A percentile compares a stretch with the other conserved stretches of the same genome.
These are phyloP conservation scores for Mormyrops attenuatus DNA, from an alignment of 2,797 vertebrate species.

Conservation along the genomic window DNA sequence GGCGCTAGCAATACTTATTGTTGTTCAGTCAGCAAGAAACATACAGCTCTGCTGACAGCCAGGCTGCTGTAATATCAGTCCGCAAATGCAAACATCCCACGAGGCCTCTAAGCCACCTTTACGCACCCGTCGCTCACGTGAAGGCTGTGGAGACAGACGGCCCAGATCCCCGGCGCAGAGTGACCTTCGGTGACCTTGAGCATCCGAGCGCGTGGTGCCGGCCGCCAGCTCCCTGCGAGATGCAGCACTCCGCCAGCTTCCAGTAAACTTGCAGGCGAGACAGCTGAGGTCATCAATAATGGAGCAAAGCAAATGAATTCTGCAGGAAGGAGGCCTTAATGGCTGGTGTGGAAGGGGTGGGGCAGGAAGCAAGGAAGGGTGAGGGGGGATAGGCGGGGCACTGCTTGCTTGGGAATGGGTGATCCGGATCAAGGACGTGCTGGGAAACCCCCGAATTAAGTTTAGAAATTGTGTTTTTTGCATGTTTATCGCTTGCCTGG, in stretches of 20 bases:
- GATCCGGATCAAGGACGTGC: background rate
- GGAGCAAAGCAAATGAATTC: constrained; percentile 8
- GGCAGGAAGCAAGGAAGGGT: background rate
- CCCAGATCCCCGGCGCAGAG: background rate
- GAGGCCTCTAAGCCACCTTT: background rate
- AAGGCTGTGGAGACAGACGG: background rate
- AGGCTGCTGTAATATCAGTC: background rate
- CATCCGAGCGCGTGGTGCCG: background rate
- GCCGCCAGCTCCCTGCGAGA: background rate
- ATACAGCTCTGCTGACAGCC: background rate
- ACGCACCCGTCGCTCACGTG: background rate
- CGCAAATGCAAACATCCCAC: background rate
- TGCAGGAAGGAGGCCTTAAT: constrained; percentile 20
- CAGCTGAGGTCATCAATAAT: constrained; percentile 25
- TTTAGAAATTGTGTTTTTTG: background rate
- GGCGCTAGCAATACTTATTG: background rate
- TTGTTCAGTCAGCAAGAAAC: background rate
- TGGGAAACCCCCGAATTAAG: background rate
- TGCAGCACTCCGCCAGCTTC: background rate
- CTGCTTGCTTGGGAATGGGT: background rate
- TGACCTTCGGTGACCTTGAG: background rate
- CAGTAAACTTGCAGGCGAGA: constrained; percentile 12
- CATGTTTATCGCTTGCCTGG: background rate
- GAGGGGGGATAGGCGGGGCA: background rate
- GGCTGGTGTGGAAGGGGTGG: background rate